Base-by-base conservation (phyloP, 2,888 invertebrate genomes). In the Venusia cambrica region DNA sequence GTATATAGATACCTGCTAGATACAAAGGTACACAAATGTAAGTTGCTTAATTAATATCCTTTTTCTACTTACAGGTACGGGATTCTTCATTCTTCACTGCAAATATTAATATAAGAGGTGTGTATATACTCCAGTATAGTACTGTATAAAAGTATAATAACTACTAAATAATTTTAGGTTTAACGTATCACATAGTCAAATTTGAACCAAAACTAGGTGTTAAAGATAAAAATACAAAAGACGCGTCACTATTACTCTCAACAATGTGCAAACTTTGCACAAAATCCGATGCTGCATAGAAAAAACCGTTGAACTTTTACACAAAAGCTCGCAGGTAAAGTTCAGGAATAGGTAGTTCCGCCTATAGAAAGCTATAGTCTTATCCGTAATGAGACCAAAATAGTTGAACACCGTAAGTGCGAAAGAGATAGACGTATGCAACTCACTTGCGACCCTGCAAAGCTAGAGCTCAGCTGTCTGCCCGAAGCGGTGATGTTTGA, bases 401-500 rank as follows among this genome's bases (percentile, higher is more conserved):
- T 73, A 75, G 54, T 54, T 35, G 37, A 45, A 48, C 44, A 25
- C 29, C 39, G 45, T 51, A 49, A 45, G 81, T 61, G 73, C 39
- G 75, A 87, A 60, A 48, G 70, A 64, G 79, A 84, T 58, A 56
- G 68, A 52, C 50, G 70, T 73, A 80, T 76, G 74, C 73, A 69
- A 61, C 66, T 72, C 72, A 55, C 70, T 73, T 71, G 67, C 80
- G 77, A 68, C 74, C 67, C 64, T 70, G 67, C 70, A 69, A 73
- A 77, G 80, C 83, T 79, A 75, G 73, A 74, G 77, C 83, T 85
- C 84, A 87, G 85, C 85, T 87, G 85, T 85, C 85, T 81, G 76
- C 77, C 66, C 73, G 64, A 72, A 73, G 80, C 85, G 81, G 81
- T 87, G 87, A 87, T 87, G 88, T 87, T 88, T 88, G 87, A 87